These are phyloP conservation scores for Pocillopora verrucosa DNA, from an alignment of 64 coral and sea anemone species.

Conservation along the genomic window DNA sequence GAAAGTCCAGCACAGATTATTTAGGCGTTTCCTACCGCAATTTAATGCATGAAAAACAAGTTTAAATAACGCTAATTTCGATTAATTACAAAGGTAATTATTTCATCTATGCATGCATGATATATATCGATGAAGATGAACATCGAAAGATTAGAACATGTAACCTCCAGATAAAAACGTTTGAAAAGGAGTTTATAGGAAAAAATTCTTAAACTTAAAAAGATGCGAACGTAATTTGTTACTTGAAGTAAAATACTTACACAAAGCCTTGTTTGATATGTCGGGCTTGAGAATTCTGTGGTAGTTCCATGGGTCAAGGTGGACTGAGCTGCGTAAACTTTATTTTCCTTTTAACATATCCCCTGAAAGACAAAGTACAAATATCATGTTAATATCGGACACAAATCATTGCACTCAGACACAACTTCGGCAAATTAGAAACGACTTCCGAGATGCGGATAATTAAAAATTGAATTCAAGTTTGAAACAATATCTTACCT, in stretches of 20 bases:
- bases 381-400: too few species aligned
- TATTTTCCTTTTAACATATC: not conserved
- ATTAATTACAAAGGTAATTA: too few species aligned
- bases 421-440: too few species aligned
- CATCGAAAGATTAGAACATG: too few species aligned
- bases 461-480: not conserved
- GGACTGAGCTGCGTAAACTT: not conserved
- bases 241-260: not conserved
- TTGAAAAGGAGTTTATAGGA: not conserved
- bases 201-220: not conserved
- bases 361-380: not conserved
- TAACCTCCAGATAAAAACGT: too few species aligned
- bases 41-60: too few species aligned
- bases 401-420: not conserved
- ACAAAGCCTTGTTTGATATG: slow-evolving; percentile 14
- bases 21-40: too few species aligned
- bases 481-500: not conserved
- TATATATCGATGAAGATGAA: too few species aligned
- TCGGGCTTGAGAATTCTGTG: not conserved
- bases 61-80: too few species aligned
- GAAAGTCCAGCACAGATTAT: too few species aligned
- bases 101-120: too few species aligned
- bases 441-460: not conserved
- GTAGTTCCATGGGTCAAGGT: not conserved
- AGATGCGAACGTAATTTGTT: too few species aligned